Evolutionary conservation across 1,140 invertebrate species (phyloP), one percentile per base, ranked within the genome.

Genomic region (Pinna nobilis): DNA sequence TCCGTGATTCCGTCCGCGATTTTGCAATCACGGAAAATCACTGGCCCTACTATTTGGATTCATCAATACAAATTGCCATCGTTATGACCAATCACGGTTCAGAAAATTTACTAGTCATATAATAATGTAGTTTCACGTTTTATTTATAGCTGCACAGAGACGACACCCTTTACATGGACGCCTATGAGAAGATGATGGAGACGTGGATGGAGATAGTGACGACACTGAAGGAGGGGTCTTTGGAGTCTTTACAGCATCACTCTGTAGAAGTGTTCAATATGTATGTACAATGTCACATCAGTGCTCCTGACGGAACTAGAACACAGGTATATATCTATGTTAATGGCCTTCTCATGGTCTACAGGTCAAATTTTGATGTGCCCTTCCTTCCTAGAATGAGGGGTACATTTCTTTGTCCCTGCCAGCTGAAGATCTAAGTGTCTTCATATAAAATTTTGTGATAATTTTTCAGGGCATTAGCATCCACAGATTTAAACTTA

Each of bases 201-300:
- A 92, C 93, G 0, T 97, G 95, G 95, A 90, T 93, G 50, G 79
- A 81, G 23, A 47, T 86, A 20, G 49, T 83, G 6, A 90, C 91
- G 35, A 88, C 95, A 71, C 86, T 94, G 9, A 91, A 91, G 72
- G 92, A 94, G 35, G 84, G 90, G 2, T 83, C 89, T 80, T 91
- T 93, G 39, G 92, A 92, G 20, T 78, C 90, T 90, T 77, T 91
- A 83, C 59, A 88, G 91, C 64, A 89, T 90, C 78, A 86, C 37
- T 83, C 90, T 6, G 84, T 83, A 18, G 79, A 89, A 73, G 86
- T 97, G 74, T 96, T 97, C 86, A 94, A 95, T 83, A 93, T 92
- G 11, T 96, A 95, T 84, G 81, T 97, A n/a, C 92, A 94, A 79
- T 94, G 93, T 80, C 94, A 96, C 88, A 88, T 97, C 59, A 92